Evolutionary conservation across 2,888 invertebrate species (phyloP).

Genomic region (Erannis defoliaria): DNA sequence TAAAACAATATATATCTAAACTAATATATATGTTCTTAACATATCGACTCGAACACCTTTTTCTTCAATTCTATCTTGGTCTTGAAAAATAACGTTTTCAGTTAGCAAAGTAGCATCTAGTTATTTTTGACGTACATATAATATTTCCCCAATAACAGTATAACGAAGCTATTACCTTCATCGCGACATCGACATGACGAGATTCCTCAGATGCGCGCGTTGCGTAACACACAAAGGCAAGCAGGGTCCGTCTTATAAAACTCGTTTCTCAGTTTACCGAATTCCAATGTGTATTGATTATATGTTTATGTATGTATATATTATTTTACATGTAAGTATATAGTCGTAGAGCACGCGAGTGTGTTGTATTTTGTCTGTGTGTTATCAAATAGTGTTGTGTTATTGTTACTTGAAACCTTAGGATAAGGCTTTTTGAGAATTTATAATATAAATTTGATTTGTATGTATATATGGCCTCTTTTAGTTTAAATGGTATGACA

Average conservation of each 20-base stretch:
- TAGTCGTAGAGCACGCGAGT: background rate
- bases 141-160: constrained; percentile 5
- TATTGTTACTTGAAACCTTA: too few relatives aligned
- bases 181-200: constrained; percentile 14
- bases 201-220: constrained; percentile 6
- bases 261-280: constrained; percentile 26
- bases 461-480: too few relatives aligned
- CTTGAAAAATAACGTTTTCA: too few relatives aligned
- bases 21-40: too few relatives aligned
- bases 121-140: background rate
- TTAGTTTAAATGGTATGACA: too few relatives aligned
- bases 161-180: background rate
- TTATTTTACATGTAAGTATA: background rate
- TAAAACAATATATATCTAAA: too few relatives aligned
- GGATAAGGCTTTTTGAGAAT: too few relatives aligned
- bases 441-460: too few relatives aligned
- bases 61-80: too few relatives aligned
- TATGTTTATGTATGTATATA: constrained; percentile 2
- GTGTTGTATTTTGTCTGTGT: background rate
- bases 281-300: constrained; percentile 28
- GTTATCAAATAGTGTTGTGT: too few relatives aligned
- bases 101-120: too few relatives aligned
- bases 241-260: constrained; percentile 25
- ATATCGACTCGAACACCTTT: too few relatives aligned
- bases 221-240: constrained; percentile 20